Base-by-base conservation (phyloP, 2,888 invertebrate genomes). In the Andrena marginata region DNA sequence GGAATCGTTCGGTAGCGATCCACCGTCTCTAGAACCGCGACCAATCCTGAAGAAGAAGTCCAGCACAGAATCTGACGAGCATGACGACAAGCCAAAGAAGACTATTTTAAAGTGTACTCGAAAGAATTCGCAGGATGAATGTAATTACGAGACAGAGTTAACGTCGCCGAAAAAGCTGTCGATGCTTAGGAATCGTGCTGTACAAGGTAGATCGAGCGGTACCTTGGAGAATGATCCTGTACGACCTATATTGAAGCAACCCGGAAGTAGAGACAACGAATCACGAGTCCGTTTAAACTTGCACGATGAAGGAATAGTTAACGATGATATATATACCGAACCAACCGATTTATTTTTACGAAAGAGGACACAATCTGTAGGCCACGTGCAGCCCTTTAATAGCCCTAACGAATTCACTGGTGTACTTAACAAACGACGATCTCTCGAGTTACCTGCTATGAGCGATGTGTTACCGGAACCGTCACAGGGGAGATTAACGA, bases 1-100 rank as follows among this genome's bases (percentile, higher is more conserved):
- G 91, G 97, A 97, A 91, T 90, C 92, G 0, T 89, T 90, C 3
- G 91, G 91, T 6, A 91, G 90, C 70, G 93, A 93, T 77, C 89
- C 90, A 29, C 89, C 91, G 2, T 92, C 91, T 0, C 75, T 91
- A 33, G 93, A 93, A 64, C 95, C 95, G 1, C 93, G 94, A 93
- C 98, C 98, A 3, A 98, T 98, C 90, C 93, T 98, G 54, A 98
- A 98, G 94, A 98, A 98, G 94, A 98, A 98, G 93, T 97, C 97
- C 0, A 96, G 96, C 84, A 96, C 96, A 0, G 97, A 97, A 90
- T 96, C 96, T 63, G 96, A 97, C 84, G 97, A 97, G 89, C 95
- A 96, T 89, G 96, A 96, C 65, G 97, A 97, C 88, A 95, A 96
- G 87, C 96, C 96, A 0, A 96, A 96, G 90, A 96, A 96, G 91